Evolutionary conservation across 2,888 invertebrate species (phyloP), one percentile per base, ranked within the genome.

Genomic region (Drosophila tripunctata): DNA sequence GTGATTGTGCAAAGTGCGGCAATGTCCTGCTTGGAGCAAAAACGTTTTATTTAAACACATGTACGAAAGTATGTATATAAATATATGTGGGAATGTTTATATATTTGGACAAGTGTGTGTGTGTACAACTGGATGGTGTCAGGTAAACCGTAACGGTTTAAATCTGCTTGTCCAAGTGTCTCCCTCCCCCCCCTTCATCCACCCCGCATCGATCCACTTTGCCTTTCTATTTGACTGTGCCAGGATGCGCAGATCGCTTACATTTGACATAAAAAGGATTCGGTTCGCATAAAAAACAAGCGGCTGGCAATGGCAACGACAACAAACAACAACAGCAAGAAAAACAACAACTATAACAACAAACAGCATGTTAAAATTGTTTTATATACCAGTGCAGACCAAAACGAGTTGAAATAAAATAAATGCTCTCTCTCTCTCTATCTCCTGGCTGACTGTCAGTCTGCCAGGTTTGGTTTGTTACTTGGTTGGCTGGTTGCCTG

Each of bases 181-280:
- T n/a, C 33, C 12, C 6, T 31, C 15, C 31, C n/a, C n/a, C 44
- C 1, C 3, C 31, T 48, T 27, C 48, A 45, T 36, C 55, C 12
- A 48, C 24, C 31, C 27, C 31, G 14, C n/a, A 3, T 41, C 24
- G 15, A 10, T 6, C 14, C 62, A 41, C 62, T 60, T 35, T 67
- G 55, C 36, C 40, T 44, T 45, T 52, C 31, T 67, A 72, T 79
- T 78, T 76, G 83, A 62, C 67, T 70, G 78, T 73, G 84, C 48
- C 65, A 67, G 57, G 50, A 67, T 65, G 71, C 68, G 74, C 84
- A 71, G 86, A 86, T 81, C 86, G 83, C 84, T 81, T 86, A 76
- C 86, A 83, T 74, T 86, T 81, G 80, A 71, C 81, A 86, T 86
- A 74, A 82, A 81, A 86, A 83, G 86, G 84, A 67, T 61, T 78